Percentiles rank a stretch among this genome's conserved stretches.
Evolutionary conservation across 2,113 vertebrate species (phyloP).

Genomic region (Propithecus coquereli): DNA sequence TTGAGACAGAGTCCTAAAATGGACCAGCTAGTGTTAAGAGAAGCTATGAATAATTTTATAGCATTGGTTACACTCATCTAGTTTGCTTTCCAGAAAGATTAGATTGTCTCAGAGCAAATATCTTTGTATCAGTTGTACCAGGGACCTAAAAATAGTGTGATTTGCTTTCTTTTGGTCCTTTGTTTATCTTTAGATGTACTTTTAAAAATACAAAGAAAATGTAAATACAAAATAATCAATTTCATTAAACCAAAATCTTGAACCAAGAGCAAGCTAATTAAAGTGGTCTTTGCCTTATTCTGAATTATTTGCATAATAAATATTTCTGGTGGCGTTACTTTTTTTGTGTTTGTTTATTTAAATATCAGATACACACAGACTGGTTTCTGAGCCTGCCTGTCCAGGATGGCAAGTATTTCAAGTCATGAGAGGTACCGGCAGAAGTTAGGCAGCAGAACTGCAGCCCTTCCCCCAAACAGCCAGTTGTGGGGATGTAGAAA

Average conservation of each 20-base stretch:
- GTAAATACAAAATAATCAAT: neutral
- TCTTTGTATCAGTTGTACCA: neutral
- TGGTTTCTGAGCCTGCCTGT: neutral
- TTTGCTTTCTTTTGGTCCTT: neutral
- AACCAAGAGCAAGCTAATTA: neutral
- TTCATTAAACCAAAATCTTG: neutral
- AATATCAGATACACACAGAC: neutral
- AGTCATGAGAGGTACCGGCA: neutral
- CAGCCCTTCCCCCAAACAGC: neutral
- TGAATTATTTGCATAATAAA: neutral
- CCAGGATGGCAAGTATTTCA: neutral
- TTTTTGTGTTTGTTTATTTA: neutral
- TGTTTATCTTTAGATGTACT: neutral
- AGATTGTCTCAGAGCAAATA: neutral
- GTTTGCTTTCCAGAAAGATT: neutral
- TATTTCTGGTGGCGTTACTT: neutral
- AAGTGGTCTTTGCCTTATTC: neutral
- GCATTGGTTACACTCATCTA: neutral
- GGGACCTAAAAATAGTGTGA: neutral
- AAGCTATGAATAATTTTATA: neutral
- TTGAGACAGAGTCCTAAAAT: neutral
- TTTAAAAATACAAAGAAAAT: neutral
- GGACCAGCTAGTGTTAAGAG: neutral
- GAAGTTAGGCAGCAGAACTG: neutral
- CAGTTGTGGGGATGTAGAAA: neutral